A percentile compares a stretch with the other conserved stretches of the same genome.
These are phyloP conservation scores for Luperina testacea DNA, from an alignment of 2,888 invertebrate species.

Conservation along the genomic window DNA sequence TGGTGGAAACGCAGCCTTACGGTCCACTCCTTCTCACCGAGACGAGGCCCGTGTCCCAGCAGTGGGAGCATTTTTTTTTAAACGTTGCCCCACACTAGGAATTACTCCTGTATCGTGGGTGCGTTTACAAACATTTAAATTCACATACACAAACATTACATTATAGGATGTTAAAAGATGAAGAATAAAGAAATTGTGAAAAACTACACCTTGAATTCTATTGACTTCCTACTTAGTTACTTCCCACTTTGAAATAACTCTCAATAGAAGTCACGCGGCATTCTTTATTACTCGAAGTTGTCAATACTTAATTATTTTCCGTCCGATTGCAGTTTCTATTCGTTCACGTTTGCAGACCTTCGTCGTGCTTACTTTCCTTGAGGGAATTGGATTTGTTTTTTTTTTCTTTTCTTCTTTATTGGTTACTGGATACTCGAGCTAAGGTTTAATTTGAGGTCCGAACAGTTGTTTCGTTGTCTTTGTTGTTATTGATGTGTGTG, in stretches of 20 bases:
- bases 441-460: neutral
- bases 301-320: slow-evolving; percentile 38
- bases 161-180: too few relatives aligned
- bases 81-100: too few relatives aligned
- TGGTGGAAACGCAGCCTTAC: too few relatives aligned
- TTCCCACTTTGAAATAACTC: neutral
- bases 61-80: too few relatives aligned
- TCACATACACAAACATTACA: too few relatives aligned
- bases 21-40: too few relatives aligned
- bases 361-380: neutral
- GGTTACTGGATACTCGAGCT: neutral
- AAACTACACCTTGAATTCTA: neutral
- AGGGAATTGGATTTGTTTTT: slow-evolving; percentile 13
- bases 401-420: neutral
- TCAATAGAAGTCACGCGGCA: slow-evolving; percentile 13
- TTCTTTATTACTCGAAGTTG: slow-evolving; percentile 18
- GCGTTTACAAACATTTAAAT: too few relatives aligned
- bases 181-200: neutral
- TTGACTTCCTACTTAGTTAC: too few relatives aligned
- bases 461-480: neutral
- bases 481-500: neutral
- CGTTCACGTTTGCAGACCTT: slow-evolving; percentile 18
- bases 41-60: too few relatives aligned
- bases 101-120: too few relatives aligned
- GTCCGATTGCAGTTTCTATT: slow-evolving; percentile 32